Conservation (phyloP, 2,113 vertebrate species). For the Petrocephalus microphthalmus region DNA sequence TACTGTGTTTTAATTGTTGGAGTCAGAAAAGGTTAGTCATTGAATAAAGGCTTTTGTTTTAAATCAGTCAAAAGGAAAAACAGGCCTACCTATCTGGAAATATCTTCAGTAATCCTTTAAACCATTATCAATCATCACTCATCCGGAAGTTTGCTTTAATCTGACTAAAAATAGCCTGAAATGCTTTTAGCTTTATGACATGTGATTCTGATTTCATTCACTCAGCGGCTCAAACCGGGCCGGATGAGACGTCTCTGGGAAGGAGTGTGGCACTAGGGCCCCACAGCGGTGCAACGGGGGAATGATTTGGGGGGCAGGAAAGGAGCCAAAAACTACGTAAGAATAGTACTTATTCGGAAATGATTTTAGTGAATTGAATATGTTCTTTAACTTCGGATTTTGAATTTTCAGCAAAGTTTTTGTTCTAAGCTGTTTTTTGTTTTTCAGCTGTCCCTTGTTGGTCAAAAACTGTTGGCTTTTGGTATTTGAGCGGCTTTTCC, state of each 20-base stretch:
- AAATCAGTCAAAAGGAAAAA: background rate
- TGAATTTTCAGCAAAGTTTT: background rate
- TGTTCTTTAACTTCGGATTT: background rate
- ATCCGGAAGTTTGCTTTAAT: background rate
- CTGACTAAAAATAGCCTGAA: background rate
- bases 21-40: background rate
- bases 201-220: background rate
- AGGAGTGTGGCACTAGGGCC: background rate
- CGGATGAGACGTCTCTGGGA: background rate
- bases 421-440: background rate
- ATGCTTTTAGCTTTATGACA: background rate
- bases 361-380: background rate
- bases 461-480: background rate
- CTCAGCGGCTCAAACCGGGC: background rate
- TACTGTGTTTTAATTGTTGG: background rate
- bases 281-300: background rate
- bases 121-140: background rate
- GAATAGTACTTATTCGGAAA: background rate
- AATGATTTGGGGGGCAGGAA: background rate
- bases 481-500: background rate
- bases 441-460: background rate
- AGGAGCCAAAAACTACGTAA: background rate
- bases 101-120: background rate
- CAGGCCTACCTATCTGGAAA: background rate
- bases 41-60: background rate